These are phyloP conservation scores for Microtus montanus DNA, from an alignment of 2,113 vertebrate species.

Conservation along the genomic window DNA sequence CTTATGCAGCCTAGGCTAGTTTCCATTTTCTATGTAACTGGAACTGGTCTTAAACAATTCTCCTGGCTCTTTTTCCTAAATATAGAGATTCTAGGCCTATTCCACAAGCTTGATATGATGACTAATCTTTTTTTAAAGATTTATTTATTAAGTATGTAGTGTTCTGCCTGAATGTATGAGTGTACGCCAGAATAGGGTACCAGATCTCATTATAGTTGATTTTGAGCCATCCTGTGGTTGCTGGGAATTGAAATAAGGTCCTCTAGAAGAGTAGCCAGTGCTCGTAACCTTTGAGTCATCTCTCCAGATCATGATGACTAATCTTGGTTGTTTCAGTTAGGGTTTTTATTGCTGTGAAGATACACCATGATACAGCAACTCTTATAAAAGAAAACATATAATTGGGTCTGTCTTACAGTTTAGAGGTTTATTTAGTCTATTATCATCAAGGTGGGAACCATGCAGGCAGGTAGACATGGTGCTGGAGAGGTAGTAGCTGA, in stretches of 20 bases:
- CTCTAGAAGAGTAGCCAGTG: too few species aligned
- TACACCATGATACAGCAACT: background rate
- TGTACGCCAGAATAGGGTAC: too few species aligned
- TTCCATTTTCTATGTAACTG: background rate
- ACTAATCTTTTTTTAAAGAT: background rate
- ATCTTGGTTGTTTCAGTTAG: background rate
- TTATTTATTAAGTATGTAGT: too few species aligned
- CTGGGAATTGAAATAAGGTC: too few species aligned
- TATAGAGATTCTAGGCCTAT: background rate
- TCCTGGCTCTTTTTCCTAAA: background rate
- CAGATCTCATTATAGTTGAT: too few species aligned
- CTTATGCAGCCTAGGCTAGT: too few species aligned
- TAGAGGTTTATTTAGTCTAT: background rate
- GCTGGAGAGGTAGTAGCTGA: background rate
- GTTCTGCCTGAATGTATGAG: too few species aligned
- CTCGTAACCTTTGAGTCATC: too few species aligned
- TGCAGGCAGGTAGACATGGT: background rate
- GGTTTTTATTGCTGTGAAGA: background rate
- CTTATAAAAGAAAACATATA: background rate
- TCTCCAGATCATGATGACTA: background rate
- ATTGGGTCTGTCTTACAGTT: background rate
- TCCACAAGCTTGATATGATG: background rate
- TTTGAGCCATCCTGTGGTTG: too few species aligned
- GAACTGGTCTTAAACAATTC: background rate
- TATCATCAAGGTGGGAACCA: background rate